phyloP scores from a whole-genome alignment of 2,113 vertebrate genomes.

The Parotia lawesii region DNA sequence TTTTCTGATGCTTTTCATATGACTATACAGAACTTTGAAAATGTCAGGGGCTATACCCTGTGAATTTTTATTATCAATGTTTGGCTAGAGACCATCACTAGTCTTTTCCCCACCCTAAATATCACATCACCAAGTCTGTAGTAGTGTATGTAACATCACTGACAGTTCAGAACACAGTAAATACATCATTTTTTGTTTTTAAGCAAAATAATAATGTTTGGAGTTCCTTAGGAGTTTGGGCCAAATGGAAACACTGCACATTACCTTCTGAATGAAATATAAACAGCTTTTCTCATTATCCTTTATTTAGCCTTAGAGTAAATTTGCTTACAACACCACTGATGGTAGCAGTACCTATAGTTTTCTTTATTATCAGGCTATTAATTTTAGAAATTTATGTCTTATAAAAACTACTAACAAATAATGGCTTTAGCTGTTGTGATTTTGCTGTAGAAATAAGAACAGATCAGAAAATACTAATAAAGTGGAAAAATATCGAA shows the following conservation, averaged over 20 bases:
- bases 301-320: background rate
- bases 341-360: background rate
- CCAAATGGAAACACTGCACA: background rate
- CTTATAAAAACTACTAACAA: background rate
- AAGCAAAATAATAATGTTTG: background rate
- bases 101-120: background rate
- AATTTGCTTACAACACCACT: background rate
- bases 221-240: background rate
- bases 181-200: background rate
- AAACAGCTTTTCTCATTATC: background rate
- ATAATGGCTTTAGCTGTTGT: background rate
- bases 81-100: background rate
- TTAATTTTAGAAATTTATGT: background rate
- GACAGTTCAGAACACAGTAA: background rate
- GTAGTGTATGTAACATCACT: background rate
- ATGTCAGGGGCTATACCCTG: background rate
- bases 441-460: background rate
- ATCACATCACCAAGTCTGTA: background rate
- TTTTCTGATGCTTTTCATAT: constrained; percentile 18
- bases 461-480: background rate
- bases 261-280: background rate
- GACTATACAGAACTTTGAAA: constrained; percentile 4
- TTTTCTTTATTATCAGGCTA: background rate
- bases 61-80: background rate
- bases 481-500: background rate